Percentiles rank a stretch among this genome's conserved stretches.
These are phyloP conservation scores for Drosophila rubida DNA, from an alignment of 2,888 invertebrate genomes.

Conservation along the genomic window DNA sequence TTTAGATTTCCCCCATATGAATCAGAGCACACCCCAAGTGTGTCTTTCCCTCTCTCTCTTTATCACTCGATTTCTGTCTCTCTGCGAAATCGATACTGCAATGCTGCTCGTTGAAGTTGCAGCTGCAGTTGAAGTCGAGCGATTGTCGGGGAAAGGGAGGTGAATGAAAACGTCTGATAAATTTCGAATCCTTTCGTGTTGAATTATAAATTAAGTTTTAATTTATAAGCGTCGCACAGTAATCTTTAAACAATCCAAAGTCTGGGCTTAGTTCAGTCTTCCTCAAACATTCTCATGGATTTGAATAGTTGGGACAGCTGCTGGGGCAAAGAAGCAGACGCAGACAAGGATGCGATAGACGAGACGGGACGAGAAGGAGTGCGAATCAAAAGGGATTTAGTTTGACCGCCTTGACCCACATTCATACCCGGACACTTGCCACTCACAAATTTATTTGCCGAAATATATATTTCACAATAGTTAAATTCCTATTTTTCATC, in stretches of 20 bases:
- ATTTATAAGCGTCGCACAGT: not conserved
- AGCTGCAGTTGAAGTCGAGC: conserved; percentile 42
- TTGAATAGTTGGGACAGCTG: conserved; percentile 37
- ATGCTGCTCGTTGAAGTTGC: conserved; percentile 13
- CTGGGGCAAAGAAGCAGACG: not conserved
- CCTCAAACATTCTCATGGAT: conserved; percentile 18
- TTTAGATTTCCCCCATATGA: conserved; percentile 52
- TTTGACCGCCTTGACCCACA: conserved; percentile 56
- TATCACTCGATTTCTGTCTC: conserved; percentile 10
- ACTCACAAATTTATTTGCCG: conserved; percentile 52
- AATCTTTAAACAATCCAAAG: not conserved
- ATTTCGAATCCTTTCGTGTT: conserved; percentile 3
- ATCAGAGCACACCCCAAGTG: conserved; percentile 38
- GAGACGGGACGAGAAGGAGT: conserved; percentile 29
- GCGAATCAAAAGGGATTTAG: conserved; percentile 52
- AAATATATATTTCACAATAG: conserved; percentile 71
- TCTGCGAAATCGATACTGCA: conserved; percentile 62
- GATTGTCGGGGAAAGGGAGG: not conserved
- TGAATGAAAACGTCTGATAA: not conserved
- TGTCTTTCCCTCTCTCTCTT: not conserved
- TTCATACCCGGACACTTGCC: conserved; percentile 18
- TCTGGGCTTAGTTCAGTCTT: not conserved
- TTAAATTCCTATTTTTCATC: conserved; percentile 78
- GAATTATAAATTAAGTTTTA: conserved; percentile 13
- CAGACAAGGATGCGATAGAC: conserved; percentile 6